Evolutionary conservation across 2,797 vertebrate species (phyloP).

Genomic region (Acrossocheilus fasciatus): DNA sequence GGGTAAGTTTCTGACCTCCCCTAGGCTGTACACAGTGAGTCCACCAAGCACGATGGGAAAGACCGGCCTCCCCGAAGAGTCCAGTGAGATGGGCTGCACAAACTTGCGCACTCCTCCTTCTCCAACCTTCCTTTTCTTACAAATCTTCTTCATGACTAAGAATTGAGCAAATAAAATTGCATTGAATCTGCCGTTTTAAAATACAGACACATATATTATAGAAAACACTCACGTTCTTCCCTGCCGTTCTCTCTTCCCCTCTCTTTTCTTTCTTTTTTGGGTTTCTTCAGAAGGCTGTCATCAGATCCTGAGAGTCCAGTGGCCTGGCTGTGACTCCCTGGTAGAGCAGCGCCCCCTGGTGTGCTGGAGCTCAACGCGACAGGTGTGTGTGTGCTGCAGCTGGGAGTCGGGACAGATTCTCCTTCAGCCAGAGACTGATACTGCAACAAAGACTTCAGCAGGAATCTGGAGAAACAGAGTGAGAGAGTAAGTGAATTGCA

Average conservation of each 20-base stretch:
- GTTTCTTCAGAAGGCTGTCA: constrained; percentile 82
- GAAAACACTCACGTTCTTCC: constrained; percentile 78
- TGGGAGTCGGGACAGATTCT: constrained; percentile 71
- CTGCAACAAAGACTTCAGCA: constrained; percentile 88
- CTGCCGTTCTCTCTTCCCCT: constrained; percentile 85
- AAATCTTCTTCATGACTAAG: constrained; percentile 85
- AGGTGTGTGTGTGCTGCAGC: constrained; percentile 65
- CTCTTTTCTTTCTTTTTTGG: constrained; percentile 90
- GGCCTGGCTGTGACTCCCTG: constrained; percentile 65
- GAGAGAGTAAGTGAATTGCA: not conserved
- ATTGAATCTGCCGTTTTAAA: not conserved
- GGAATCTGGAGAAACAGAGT: constrained; percentile 76
- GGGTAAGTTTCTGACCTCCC: constrained; percentile 81
- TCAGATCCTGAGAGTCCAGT: constrained; percentile 71
- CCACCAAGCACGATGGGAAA: constrained; percentile 88
- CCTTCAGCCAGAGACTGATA: constrained; percentile 87
- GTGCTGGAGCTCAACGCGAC: constrained; percentile 64
- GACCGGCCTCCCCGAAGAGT: constrained; percentile 85
- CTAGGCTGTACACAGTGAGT: constrained; percentile 90
- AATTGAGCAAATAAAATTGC: not conserved
- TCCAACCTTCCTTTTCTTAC: constrained; percentile 84
- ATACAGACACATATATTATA: not conserved
- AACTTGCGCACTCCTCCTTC: constrained; percentile 81
- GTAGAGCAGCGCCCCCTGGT: constrained; percentile 68
- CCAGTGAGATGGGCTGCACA: constrained; percentile 86